Conservation (phyloP, 2,797 vertebrate genomes). For the Discoglossus pictus region DNA sequence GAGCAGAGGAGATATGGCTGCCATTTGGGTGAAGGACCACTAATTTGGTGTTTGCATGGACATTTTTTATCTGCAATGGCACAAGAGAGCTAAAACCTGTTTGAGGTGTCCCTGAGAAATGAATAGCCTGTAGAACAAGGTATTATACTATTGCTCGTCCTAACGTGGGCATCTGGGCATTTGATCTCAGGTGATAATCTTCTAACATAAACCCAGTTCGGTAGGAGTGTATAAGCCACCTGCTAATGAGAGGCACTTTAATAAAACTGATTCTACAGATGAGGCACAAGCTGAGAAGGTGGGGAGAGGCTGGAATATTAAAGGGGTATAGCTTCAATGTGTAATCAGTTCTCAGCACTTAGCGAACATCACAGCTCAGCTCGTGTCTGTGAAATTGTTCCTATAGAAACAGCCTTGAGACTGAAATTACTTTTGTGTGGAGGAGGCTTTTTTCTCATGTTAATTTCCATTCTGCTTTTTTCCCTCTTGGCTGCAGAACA, state of each 20-base stretch:
- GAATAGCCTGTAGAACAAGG: no score
- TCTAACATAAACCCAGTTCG: no score
- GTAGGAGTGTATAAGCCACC: no score
- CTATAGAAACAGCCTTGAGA: constrained; percentile 52
- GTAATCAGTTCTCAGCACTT: constrained; percentile 20
- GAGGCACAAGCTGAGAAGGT: constrained; percentile 1
- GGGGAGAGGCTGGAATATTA: constrained; percentile 3
- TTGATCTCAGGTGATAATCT: no score
- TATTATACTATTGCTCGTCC: no score
- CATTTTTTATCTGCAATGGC: no score
- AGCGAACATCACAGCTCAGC: constrained; percentile 36
- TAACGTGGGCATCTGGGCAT: no score
- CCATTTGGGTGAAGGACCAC: no score
- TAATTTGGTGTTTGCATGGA: no score
- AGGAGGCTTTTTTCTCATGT: constrained; percentile 35
- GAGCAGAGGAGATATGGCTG: no score
- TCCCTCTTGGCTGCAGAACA: constrained; percentile 28
- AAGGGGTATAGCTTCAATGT: constrained; percentile 9
- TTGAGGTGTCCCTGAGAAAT: no score
- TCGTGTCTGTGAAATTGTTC: constrained; percentile 42
- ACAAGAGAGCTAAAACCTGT: no score
- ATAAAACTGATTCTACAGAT: not conserved
- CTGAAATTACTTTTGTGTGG: constrained; percentile 41
- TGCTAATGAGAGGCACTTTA: not conserved
- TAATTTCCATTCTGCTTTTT: constrained; percentile 43